Base-by-base conservation (phyloP, 1,140 invertebrate species). In the Plectus sambesii region DNA sequence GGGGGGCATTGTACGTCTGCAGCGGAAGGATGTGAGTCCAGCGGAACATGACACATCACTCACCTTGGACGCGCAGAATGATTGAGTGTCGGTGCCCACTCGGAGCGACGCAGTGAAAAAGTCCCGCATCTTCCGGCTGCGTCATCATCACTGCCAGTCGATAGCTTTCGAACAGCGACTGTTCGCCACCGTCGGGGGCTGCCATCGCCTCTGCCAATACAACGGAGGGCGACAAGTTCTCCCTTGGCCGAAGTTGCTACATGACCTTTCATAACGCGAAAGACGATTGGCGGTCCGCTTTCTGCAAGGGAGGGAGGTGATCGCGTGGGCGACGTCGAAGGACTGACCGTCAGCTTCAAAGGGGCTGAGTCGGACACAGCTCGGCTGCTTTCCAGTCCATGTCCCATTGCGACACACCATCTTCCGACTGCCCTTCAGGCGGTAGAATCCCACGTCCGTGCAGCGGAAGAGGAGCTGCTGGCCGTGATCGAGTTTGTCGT, bases 101-200 rank as follows among this genome's bases (percentile, higher is more conserved):
- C 0, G 84, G 84, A 0, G 84, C 85, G 42, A 81, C 77, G 62
- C 85, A 87, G 1, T 82, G 81, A 63, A 82, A 86, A 0, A 77
- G 69, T 2, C 85, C 85, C 1, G 82, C 81, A 70, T 87, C 85
- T 42, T 85, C 82, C 60, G 78, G 77, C 30, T 76, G 76, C 0
- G 84, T 84, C 61, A 83, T 78, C 48, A 81, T 77, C 40, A 87
- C 83, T 46, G 82, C 84, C 22, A 87, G 69, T 2, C 85, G 75
- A 62, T 83, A 87, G 66, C 86, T 84, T 33, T 87, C 69, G 49
- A 80, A 77, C 23, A 81, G 78, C 80, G 59, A 85, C 84, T 15
- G 78, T 81, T 0, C 81, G 82, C 85, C 85, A 87, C 12, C 82
- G 56, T 42, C 38, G 42, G 2, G 51, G 59, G 36, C 22, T 2